A percentile compares a stretch with the other conserved stretches of the same genome.
These are phyloP conservation scores for Girardia tigrina DNA, from an alignment of 2,888 invertebrate genomes.

Conservation along the genomic window DNA sequence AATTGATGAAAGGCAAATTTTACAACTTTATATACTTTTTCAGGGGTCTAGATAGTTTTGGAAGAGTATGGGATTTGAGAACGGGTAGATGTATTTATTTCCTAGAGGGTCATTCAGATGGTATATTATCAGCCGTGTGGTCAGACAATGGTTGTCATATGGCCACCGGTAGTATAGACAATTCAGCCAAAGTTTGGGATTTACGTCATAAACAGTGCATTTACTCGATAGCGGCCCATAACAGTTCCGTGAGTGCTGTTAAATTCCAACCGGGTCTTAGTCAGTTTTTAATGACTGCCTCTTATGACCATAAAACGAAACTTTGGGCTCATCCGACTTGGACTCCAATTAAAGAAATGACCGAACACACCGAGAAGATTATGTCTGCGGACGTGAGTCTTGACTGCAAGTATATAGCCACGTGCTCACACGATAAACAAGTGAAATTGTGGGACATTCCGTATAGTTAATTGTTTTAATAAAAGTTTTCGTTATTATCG, in stretches of 20 bases:
- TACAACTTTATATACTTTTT: too few species aligned
- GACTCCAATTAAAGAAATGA: slow-evolving; percentile 84
- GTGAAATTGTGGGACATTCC: slow-evolving; percentile 78
- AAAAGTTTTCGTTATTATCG: neutral
- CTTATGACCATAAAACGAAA: slow-evolving; percentile 81
- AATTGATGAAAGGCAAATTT: too few species aligned
- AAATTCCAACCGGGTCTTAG: slow-evolving; percentile 52
- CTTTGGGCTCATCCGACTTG: slow-evolving; percentile 89
- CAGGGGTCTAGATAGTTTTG: slow-evolving; percentile 84
- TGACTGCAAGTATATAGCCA: slow-evolving; percentile 78
- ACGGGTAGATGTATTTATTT: slow-evolving; percentile 97
- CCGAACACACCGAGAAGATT: slow-evolving; percentile 91
- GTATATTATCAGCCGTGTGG: slow-evolving; percentile 73
- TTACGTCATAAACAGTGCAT: slow-evolving; percentile 67
- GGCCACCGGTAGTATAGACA: slow-evolving; percentile 81
- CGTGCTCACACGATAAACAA: slow-evolving; percentile 83
- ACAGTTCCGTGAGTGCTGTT: slow-evolving; percentile 51
- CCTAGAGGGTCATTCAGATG: slow-evolving; percentile 84
- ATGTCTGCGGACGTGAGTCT: slow-evolving; percentile 64
- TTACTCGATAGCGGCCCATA: slow-evolving; percentile 90
- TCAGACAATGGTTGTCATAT: slow-evolving; percentile 73
- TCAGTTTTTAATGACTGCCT: slow-evolving; percentile 74
- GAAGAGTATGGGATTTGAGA: slow-evolving; percentile 88
- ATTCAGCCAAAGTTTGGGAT: slow-evolving; percentile 85
- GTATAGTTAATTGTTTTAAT: neutral